Conservation (phyloP, 2,888 invertebrate genomes). For the Lordiphosa fenestrarum region DNA sequence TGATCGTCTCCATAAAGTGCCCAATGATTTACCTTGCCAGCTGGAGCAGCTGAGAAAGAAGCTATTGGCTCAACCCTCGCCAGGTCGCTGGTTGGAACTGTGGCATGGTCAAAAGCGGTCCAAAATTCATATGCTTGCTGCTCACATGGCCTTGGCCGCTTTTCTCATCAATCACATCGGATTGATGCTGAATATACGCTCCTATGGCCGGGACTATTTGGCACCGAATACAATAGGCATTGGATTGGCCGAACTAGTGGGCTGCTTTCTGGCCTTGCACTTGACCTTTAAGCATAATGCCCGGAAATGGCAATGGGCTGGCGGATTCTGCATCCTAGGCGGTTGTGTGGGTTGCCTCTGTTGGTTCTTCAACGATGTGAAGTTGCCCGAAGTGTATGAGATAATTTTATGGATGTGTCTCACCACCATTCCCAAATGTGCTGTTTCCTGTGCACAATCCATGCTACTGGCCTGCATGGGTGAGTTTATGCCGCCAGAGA, state of each 20-base stretch:
- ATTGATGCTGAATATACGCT: slow-evolving; percentile 80
- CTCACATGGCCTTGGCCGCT: slow-evolving; percentile 77
- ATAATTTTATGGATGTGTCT: slow-evolving; percentile 76
- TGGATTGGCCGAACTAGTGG: slow-evolving; percentile 79
- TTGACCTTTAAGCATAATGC: slow-evolving; percentile 70
- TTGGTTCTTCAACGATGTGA: slow-evolving; percentile 71
- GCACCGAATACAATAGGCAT: slow-evolving; percentile 78
- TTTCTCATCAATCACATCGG: slow-evolving; percentile 80
- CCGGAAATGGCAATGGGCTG: slow-evolving; percentile 79
- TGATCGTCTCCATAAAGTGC: slow-evolving; percentile 67
- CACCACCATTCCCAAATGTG: slow-evolving; percentile 78
- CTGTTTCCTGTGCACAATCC: slow-evolving; percentile 78
- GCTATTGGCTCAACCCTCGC: slow-evolving; percentile 55
- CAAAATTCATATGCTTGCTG: slow-evolving; percentile 69
- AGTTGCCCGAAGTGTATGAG: slow-evolving; percentile 67
- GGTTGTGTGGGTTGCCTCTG: slow-evolving; percentile 78
- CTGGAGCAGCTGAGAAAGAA: slow-evolving; percentile 47
- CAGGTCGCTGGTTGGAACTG: slow-evolving; percentile 75
- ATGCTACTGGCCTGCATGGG: slow-evolving; percentile 78
- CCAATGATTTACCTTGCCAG: slow-evolving; percentile 69
- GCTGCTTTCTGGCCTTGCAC: slow-evolving; percentile 78
- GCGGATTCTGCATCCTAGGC: slow-evolving; percentile 77
- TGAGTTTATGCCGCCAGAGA: slow-evolving; percentile 77
- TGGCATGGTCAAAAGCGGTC: slow-evolving; percentile 72
- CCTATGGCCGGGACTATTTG: slow-evolving; percentile 79